A percentile compares a stretch with the other conserved stretches of the same genome.
These are phyloP conservation scores for Sebastes hubbsi DNA, from an alignment of 2,797 vertebrate genomes.

Conservation along the genomic window DNA sequence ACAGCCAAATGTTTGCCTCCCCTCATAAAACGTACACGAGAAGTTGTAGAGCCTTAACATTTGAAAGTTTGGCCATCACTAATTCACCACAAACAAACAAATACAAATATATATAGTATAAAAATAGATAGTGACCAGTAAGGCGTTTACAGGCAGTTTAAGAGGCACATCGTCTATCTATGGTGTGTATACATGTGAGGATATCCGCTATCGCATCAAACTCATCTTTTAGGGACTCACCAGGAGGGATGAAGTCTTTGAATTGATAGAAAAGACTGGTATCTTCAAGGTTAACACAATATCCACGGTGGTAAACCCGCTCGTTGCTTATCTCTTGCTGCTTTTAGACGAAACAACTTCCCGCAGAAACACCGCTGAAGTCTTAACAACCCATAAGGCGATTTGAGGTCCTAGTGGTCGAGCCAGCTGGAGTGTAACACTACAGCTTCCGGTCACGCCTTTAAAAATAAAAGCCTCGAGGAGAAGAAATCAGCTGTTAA, in stretches of 20 bases:
- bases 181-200: constrained; percentile 60
- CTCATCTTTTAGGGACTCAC: constrained; percentile 74
- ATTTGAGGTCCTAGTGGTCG: constrained; percentile 59
- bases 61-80: background rate
- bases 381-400: constrained; percentile 69
- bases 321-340: background rate
- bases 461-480: constrained; percentile 49
- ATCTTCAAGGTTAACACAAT: background rate
- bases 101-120: no score
- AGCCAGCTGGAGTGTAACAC: background rate
- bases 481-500: background rate
- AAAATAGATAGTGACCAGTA: background rate
- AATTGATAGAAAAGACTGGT: background rate
- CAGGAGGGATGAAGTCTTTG: constrained; percentile 35
- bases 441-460: background rate
- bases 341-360: constrained; percentile 34
- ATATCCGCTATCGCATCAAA: constrained; percentile 73
- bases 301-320: background rate
- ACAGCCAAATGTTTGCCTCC: background rate
- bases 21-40: background rate
- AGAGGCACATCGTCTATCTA: background rate
- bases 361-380: constrained; percentile 48
- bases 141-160: background rate
- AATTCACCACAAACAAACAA: background rate
- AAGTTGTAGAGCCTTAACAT: constrained; percentile 34